Conservation (phyloP, 2,888 invertebrate species). For the Rhorus exstirpatorius region DNA sequence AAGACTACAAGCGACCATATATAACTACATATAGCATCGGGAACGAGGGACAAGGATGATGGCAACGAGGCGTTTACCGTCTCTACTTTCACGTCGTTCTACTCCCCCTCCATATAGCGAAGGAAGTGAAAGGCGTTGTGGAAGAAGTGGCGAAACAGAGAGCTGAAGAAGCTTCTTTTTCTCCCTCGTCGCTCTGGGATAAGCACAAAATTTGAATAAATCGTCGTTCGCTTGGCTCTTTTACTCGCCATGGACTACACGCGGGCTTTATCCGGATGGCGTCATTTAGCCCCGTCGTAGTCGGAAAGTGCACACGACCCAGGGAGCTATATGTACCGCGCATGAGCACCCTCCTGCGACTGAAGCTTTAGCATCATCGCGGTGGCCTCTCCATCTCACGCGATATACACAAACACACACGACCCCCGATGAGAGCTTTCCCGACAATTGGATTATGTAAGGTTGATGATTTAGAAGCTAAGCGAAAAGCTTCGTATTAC, state of each 20-base stretch:
- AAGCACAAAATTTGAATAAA: conserved; percentile 71
- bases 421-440: conserved; percentile 65
- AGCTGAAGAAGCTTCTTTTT: conserved; percentile 35
- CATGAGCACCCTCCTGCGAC: conserved; percentile 52
- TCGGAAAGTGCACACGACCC: conserved; percentile 67
- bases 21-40: conserved; percentile 5
- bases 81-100: conserved; percentile 50
- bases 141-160: conserved; percentile 39
- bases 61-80: conserved; percentile 67
- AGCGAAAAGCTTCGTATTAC: conserved; percentile 47
- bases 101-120: conserved; percentile 4
- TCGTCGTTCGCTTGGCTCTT: conserved; percentile 66
- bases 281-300: conserved; percentile 68
- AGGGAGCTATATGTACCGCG: conserved; percentile 27
- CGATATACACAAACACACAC: conserved; percentile 52
- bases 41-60: conserved; percentile 57
- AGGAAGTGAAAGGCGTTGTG: conserved; percentile 44
- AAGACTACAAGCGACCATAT: conserved; percentile 39
- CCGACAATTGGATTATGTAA: conserved; percentile 68
- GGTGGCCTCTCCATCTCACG: conserved; percentile 18
- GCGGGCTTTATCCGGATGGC: conserved; percentile 58
- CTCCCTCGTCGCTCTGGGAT: conserved; percentile 54
- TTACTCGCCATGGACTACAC: conserved; percentile 45
- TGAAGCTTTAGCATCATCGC: conserved; percentile 38
- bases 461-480: conserved; percentile 66